Evolutionary conservation across 2,888 invertebrate genomes (phyloP), one percentile per base, ranked within the genome.

Genomic region (Alviniconcha strummeri): DNA sequence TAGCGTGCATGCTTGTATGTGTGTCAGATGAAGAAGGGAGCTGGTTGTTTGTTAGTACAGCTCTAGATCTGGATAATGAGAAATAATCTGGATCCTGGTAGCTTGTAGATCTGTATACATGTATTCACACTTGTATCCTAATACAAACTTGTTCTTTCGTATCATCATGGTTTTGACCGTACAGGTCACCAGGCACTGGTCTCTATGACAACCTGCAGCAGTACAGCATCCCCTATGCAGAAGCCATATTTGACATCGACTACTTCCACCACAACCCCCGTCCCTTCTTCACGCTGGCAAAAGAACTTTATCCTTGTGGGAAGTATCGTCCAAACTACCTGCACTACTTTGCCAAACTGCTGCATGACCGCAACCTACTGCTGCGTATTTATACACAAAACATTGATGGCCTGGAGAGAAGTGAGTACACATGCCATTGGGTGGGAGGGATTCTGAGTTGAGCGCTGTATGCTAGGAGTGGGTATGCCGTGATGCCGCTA

Each of bases 381-480:
- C 90, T 93, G 56, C 88, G 94, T 75, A 90, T 94, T 89, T 94
- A 94, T 88, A 94, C 94, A 79, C 94, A 94, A 88, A 94, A 94
- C 87, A 94, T 94, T 84, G 94, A 94, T 89, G 94, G 94, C 6
- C 88, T 94, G 60, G 94, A 94, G 87, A 89, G 93, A 90, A 90
- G 94, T 94, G 90, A 92, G 92, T 89, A 36, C 36, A 36, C 36
- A 36, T 1, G 36, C 36, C 36, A 3, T 36, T 36, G 36, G 36
- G 36, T 36, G 36, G 36, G 36, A 36, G 36, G 36, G 36, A 36
- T 36, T 36, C 36, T 36, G 36, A 36, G 36, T 36, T 36, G 36
- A 36, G 36, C 36, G 3, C 36, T 36, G 36, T 36, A 36, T 36
- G 36, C 36, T 36, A 36, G 36, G 36, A 36, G 36, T 36, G 36